Conservation (phyloP, 2,888 invertebrate genomes). For the Geophilus truncorum region DNA sequence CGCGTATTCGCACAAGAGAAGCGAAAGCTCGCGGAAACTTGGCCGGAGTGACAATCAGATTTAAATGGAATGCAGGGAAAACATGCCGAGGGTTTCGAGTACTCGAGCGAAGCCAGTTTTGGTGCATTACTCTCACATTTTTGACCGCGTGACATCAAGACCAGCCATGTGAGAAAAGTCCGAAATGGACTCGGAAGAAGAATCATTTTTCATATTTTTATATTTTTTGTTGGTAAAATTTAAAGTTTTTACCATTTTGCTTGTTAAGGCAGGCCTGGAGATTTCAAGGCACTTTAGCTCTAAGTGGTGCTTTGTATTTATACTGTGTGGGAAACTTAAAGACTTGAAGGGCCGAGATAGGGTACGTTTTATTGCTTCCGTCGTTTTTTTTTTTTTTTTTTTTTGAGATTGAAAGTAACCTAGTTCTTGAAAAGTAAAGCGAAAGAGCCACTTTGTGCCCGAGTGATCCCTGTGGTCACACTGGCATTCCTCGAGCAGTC, state of each 20-base stretch:
- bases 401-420: background rate
- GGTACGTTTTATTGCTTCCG: background rate
- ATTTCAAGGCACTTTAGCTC: no score
- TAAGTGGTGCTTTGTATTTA: background rate
- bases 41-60: constrained; percentile 4
- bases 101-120: background rate
- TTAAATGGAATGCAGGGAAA: constrained; percentile 1
- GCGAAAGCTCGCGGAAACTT: background rate
- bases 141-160: background rate
- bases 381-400: no score
- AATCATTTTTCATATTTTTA: background rate
- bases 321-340: background rate
- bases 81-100: constrained; percentile 1
- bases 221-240: background rate
- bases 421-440: background rate
- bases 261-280: background rate
- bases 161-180: background rate
- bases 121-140: constrained; percentile 16
- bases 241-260: background rate
- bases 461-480: background rate
- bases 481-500: background rate
- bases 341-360: no score
- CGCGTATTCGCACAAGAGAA: background rate
- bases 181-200: background rate
- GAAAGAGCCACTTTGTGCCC: background rate